A percentile compares a stretch with the other conserved stretches of the same genome.
Conservation (phyloP, 2,888 invertebrate species). For the Ophonus ardosiacus region DNA sequence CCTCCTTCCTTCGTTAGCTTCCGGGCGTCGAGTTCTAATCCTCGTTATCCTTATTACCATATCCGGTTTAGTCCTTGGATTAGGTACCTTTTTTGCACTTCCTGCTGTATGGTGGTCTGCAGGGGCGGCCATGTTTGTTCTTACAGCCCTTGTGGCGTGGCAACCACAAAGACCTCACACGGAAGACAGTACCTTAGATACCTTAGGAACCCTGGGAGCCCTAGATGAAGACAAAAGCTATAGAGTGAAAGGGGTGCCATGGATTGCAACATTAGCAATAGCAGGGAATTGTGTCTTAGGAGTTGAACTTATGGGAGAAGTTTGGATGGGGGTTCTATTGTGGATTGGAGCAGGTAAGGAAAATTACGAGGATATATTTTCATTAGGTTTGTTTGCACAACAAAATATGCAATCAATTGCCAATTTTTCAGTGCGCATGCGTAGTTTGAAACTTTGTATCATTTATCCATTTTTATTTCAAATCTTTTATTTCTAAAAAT, state of each 20-base stretch:
- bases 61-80: neutral
- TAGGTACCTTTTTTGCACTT: neutral
- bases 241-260: slow-evolving; percentile 70
- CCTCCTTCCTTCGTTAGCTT: slow-evolving; percentile 60
- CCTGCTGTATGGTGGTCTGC: slow-evolving; percentile 1
- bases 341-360: slow-evolving; percentile 81
- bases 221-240: slow-evolving; percentile 71
- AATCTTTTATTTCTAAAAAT: too few relatives aligned
- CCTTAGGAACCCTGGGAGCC: slow-evolving; percentile 74
- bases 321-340: slow-evolving; percentile 81
- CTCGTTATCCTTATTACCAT: slow-evolving; percentile 45
- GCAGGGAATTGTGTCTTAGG: slow-evolving; percentile 76
- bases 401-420: too few relatives aligned
- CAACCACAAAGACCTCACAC: slow-evolving; percentile 76
- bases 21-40: slow-evolving; percentile 64
- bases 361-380: too few relatives aligned
- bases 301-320: slow-evolving; percentile 78
- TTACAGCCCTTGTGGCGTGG: slow-evolving; percentile 20
- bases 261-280: slow-evolving; percentile 76
- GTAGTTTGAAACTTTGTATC: too few relatives aligned
- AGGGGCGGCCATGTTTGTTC: neutral
- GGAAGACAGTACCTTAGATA: slow-evolving; percentile 70
- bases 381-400: too few relatives aligned
- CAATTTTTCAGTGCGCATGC: too few relatives aligned
- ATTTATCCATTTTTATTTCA: too few relatives aligned